Conservation (phyloP, 1,140 invertebrate genomes). For the Holcopasites calliopsidis region DNA sequence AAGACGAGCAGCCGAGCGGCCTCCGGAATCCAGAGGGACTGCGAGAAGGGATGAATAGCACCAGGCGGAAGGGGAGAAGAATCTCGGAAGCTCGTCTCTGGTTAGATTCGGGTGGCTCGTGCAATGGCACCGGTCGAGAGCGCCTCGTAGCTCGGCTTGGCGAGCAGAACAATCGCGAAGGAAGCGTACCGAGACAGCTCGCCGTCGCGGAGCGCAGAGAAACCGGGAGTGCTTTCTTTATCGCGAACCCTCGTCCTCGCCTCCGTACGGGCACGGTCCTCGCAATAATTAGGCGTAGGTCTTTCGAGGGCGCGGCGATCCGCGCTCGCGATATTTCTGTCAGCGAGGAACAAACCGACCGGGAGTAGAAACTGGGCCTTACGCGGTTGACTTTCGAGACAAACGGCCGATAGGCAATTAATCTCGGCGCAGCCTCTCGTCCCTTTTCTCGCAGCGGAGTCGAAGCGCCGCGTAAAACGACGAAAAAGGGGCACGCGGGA, state of each 20-base stretch:
- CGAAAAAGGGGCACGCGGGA: conserved; percentile 43
- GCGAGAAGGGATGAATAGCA: neutral
- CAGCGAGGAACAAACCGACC: conserved; percentile 49
- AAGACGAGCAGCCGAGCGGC: conserved; percentile 23
- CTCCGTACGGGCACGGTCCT: neutral
- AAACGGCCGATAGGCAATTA: conserved; percentile 65
- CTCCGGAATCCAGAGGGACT: neutral
- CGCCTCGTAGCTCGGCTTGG: neutral
- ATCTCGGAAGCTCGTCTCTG: conserved; percentile 57
- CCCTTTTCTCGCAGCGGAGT: neutral
- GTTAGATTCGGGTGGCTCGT: conserved; percentile 60
- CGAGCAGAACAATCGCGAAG: neutral
- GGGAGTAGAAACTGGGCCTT: conserved; percentile 56
- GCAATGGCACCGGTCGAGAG: conserved; percentile 57
- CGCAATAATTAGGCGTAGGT: conserved; percentile 58
- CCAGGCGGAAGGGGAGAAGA: conserved; percentile 27
- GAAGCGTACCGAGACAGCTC: neutral
- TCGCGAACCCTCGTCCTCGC: neutral
- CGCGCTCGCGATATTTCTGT: conserved; percentile 59
- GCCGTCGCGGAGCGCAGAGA: neutral
- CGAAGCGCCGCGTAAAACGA: neutral
- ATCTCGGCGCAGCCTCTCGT: conserved; percentile 41
- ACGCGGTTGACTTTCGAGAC: conserved; percentile 56
- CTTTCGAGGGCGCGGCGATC: conserved; percentile 56
- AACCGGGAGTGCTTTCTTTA: conserved; percentile 32